Percentiles rank a stretch among this genome's conserved stretches.
Evolutionary conservation across 2,888 invertebrate genomes (phyloP).

Genomic region (Zygaena filipendulae): DNA sequence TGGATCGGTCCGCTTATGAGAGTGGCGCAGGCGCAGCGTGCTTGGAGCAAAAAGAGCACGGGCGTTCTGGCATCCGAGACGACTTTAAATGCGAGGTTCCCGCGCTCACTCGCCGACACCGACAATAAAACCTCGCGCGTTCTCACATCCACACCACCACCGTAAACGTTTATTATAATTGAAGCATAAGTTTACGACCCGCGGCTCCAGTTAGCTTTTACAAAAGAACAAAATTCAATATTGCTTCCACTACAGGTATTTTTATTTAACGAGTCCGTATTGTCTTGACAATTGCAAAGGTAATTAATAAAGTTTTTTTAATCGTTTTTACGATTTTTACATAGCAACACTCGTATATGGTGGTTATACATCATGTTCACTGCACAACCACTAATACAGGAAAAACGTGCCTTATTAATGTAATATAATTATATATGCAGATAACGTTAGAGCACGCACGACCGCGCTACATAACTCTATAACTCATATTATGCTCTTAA

Average conservation of each 20-base stretch:
- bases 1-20: slow-evolving; percentile 6
- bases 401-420: too few relatives aligned
- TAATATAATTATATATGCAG: too few relatives aligned
- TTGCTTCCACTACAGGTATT: slow-evolving; percentile 20
- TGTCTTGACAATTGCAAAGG: background rate
- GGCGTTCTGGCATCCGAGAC: slow-evolving; percentile 33
- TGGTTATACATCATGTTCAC: too few relatives aligned
- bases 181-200: slow-evolving; percentile 51
- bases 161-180: slow-evolving; percentile 60
- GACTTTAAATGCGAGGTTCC: slow-evolving; percentile 33
- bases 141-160: slow-evolving; percentile 48
- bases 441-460: too few relatives aligned
- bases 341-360: too few relatives aligned
- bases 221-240: slow-evolving; percentile 42
- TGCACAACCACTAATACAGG: too few relatives aligned
- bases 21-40: slow-evolving; percentile 5
- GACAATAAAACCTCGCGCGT: slow-evolving; percentile 48
- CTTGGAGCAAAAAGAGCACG: slow-evolving; percentile 39
- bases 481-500: too few relatives aligned
- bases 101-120: slow-evolving; percentile 22
- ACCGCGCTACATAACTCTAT: too few relatives aligned
- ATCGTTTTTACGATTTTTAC: too few relatives aligned
- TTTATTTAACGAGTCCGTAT: slow-evolving; percentile 7
- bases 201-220: slow-evolving; percentile 44
- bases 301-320: too few relatives aligned